Base-by-base conservation (phyloP, 2,797 vertebrate genomes). In the Hypotaenidia philippensis region DNA sequence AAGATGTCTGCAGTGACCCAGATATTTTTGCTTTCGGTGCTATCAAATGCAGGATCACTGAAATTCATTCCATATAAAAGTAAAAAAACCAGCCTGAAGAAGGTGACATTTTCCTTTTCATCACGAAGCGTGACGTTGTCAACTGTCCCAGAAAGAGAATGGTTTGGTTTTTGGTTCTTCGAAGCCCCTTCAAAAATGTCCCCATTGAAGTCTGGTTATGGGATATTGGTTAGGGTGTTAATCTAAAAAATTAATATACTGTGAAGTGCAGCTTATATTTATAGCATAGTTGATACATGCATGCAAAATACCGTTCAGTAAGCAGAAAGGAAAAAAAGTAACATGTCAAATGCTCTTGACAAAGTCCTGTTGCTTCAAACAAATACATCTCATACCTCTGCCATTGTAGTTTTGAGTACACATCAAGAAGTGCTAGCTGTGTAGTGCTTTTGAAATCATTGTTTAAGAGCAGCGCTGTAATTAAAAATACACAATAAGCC, bases 241-340 rank as follows among this genome's bases (percentile, higher is more conserved):
- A 57, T 82, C 47, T 79, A 72, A 89, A 70, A 56, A 69, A 2
- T 38, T 31, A 79, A 61, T n/a, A 59, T 15, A 18, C 17, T 85
- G 15, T 86, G 64, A 92, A 93, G 80, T 21, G 34, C 47, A 81
- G 32, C 40, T 69, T 90, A 6, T 64, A 74, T 87, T 95, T 90
- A 38, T 52, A 87, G 17, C 8, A 4, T 57, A 29, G n/a, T 77
- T 85, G 57, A 70, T 83, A 59, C 1, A 0, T 61, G 47, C 47
- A 57, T 89, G 38, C 70, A 71, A 91, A 91, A 47, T 36, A 83
- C 77, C 36, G 49, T 60, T 57, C 44, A 57, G 17, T 76, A 66
- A 86, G 68, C 26, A 64, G 34, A 10, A 52, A 32, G 87, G 41
- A 44, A 44, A 81, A 64, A 41, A 9, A 3, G 36, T 83, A 31